phyloP scores from a whole-genome alignment of 1,140 invertebrate genomes.

The Hycleus phaleratus region DNA sequence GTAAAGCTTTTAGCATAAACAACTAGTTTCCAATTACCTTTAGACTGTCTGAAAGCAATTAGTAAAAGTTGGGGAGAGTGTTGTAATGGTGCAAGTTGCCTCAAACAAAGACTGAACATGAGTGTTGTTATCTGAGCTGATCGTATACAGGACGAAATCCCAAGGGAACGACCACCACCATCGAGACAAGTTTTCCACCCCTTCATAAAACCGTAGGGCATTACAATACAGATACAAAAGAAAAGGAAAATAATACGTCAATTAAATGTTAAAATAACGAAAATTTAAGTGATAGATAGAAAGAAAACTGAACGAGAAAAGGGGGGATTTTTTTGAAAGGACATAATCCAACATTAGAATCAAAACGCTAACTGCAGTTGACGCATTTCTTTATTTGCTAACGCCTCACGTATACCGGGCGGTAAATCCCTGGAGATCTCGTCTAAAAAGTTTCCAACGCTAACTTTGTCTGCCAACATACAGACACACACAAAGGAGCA shows the following conservation, averaged over 20 bases:
- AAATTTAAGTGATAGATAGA: neutral
- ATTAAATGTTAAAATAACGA: neutral
- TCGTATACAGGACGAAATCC: slow-evolving; percentile 28
- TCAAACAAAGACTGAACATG: slow-evolving; percentile 30
- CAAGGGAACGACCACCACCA: slow-evolving; percentile 19
- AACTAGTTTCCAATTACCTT: slow-evolving; percentile 14
- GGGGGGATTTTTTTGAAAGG: neutral
- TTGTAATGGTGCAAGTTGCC: slow-evolving; percentile 23
- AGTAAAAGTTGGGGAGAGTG: slow-evolving; percentile 23
- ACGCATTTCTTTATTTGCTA: slow-evolving; percentile 29
- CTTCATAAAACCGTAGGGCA: slow-evolving; percentile 2
- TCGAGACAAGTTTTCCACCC: slow-evolving; percentile 17
- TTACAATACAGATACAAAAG: neutral
- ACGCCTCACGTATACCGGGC: slow-evolving; percentile 26
- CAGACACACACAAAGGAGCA: slow-evolving; percentile 24
- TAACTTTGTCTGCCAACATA: slow-evolving; percentile 23
- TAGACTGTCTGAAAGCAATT: slow-evolving; percentile 26
- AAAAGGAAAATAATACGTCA: neutral
- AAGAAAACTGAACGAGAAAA: neutral
- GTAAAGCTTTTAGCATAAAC: no score
- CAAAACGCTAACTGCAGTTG: slow-evolving; percentile 18
- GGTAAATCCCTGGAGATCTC: slow-evolving; percentile 28
- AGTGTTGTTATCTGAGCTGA: slow-evolving; percentile 34
- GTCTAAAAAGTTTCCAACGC: slow-evolving; percentile 30
- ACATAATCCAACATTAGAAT: neutral